These are phyloP conservation scores for Melanotaenia trifasciata DNA, from an alignment of 2,797 vertebrate genomes.

Conservation along the genomic window DNA sequence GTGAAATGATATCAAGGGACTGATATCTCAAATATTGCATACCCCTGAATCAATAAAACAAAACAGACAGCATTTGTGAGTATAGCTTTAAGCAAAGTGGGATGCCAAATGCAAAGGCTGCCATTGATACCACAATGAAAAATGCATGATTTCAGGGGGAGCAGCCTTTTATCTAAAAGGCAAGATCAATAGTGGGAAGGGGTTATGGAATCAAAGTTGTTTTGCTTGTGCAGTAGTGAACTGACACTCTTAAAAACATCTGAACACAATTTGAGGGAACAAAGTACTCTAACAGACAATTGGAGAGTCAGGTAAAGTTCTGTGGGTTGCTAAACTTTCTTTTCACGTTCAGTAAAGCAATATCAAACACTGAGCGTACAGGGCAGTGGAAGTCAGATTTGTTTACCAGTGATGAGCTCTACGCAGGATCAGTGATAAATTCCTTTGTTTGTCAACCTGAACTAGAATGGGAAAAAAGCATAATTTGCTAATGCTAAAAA, in stretches of 20 bases:
- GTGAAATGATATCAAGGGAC: constrained; percentile 83
- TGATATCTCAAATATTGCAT: constrained; percentile 80
- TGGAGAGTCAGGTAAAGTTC: constrained; percentile 75
- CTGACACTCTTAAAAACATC: constrained; percentile 77
- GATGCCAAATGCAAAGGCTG: constrained; percentile 84
- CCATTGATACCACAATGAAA: constrained; percentile 85
- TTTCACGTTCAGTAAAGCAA: constrained; percentile 65
- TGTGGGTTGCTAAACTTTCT: constrained; percentile 74
- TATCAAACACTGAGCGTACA: constrained; percentile 69
- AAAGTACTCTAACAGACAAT: constrained; percentile 77
- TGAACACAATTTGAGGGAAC: constrained; percentile 78
- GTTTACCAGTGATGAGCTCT: constrained; percentile 67
- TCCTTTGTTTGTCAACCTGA: constrained; percentile 52
- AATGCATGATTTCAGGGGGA: constrained; percentile 85
- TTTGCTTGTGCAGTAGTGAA: constrained; percentile 79
- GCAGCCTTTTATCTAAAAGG: constrained; percentile 82
- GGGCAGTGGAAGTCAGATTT: constrained; percentile 69
- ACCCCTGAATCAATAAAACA: constrained; percentile 85
- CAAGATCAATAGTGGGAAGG: constrained; percentile 85
- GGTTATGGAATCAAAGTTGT: constrained; percentile 85
- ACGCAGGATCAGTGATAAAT: constrained; percentile 27
- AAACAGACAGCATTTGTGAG: constrained; percentile 86
- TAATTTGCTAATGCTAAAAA: constrained; percentile 26
- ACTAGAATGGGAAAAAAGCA: constrained; percentile 42
- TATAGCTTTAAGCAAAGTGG: constrained; percentile 86